Base-by-base conservation (phyloP, 2,888 invertebrate species). In the Sesamia inferens region DNA sequence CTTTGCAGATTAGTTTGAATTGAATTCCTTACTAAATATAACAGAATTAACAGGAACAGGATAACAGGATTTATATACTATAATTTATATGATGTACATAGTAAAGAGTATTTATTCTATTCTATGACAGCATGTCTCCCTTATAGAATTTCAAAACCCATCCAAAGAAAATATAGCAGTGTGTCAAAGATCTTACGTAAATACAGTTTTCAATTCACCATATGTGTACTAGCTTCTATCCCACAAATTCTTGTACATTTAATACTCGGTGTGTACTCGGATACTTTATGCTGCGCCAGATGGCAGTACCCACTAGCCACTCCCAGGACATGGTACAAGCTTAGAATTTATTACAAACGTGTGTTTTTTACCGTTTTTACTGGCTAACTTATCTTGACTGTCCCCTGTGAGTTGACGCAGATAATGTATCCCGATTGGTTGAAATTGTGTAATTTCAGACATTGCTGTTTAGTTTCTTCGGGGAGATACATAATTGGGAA, bases 311-410 rank as follows among this genome's bases (percentile, higher is more conserved):
- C 19, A 51, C 68, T 71, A 57, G 10, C 57, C 24, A 48, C 57
- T 72, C 64, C 13, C 81, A 68, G 68, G 58, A 76, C 72, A 65
- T 71, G n/a, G 69, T 84, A 71, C 66, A 65, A 62, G 62, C 69
- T 66, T 54, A 59, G 63, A 84, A 84, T 82, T 84, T 82, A 82
- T 82, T 69, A 73, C 73, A 68, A 82, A 81, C 82, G 78, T 74
- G 82, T 84, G 81, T 81, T 82, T 82, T 84, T 82, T 84, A 84
- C 72, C 72, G 82, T 71, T 70, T 71, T 42, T 71, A 62, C 66
- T 68, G 55, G 84, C 69, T 77, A 68, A 81, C 64, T 72, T 71
- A 69, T 69, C 84, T 81, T 63, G 64, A 62, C 48, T 51, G 68
- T 82, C 82, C 71, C 68, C 64, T 44, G 73, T 58, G 82, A 58